Base-by-base conservation (phyloP, 2,113 vertebrate genomes). In the Brachypteracias leptosomus region DNA sequence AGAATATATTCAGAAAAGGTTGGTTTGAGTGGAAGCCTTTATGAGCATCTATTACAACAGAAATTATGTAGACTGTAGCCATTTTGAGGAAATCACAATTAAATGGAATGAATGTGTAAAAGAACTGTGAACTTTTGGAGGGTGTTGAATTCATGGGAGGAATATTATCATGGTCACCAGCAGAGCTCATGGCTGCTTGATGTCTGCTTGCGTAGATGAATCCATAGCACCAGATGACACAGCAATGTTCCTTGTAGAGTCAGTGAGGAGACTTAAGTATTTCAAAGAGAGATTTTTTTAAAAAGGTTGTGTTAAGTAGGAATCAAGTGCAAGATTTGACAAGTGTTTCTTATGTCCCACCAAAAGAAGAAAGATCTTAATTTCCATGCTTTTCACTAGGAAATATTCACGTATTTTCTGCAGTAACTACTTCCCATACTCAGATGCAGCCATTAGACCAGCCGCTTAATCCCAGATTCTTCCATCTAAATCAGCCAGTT, bases 221-320 rank as follows among this genome's bases (percentile, higher is more conserved):
- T 26, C n/a, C 3, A 9, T 38, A 66, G 25, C 18, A 58, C 36
- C 2, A 3, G 3, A 3, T 44, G 17, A 47, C 3, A 3, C 9
- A 19, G 2, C 1, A 2, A 2, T 36, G 18, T 7, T 87, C 33
- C 26, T 70, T 40, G 42, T 3, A 25, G 14, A 2, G 16, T 55
- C 19, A 84, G 13, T 0, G 0, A 18, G 20, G 10, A 59, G 1
- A 63, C 20, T 11, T 35, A 33, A 4, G 7, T 42, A 35, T 12
- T 47, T 81, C 33, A 61, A 55, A 61, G 3, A 49, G 8, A 6
- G 11, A 31, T 46, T 73, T 11, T 44, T n/a, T 33, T 0, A 18
- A 51, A 85, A 66, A 38, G 3, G 38, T 3, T 3, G 10, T 5
- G 6, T 18, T 68, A 42, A 47, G 42, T 1, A 31, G 4, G 7